Conservation (phyloP, 2,888 invertebrate species). For the Erebia aethiops region DNA sequence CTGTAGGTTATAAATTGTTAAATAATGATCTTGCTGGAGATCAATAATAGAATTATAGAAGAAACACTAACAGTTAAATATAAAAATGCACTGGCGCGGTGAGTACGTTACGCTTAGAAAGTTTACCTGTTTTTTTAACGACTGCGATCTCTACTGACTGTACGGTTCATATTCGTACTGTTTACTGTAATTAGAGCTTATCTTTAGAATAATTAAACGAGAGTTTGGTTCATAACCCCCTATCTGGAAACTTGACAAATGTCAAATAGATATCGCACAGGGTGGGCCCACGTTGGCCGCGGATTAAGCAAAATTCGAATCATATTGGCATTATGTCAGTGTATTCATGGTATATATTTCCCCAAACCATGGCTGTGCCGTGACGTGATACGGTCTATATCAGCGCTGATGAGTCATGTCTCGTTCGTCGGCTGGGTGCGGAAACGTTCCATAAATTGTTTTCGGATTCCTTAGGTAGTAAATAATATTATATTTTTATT, state of each 20-base stretch:
- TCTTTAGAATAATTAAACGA: constrained; percentile 13
- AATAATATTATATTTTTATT: constrained; percentile 57
- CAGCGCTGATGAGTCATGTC: constrained; percentile 73
- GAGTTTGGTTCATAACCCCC: constrained; percentile 61
- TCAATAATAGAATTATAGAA: constrained; percentile 99
- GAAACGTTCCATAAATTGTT: constrained; percentile 72
- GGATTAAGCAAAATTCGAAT: constrained; percentile 45
- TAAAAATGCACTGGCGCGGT: constrained; percentile 98
- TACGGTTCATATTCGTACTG: constrained; percentile 53
- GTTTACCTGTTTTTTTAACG: constrained; percentile 71
- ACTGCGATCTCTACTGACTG: constrained; percentile 33
- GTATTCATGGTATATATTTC: constrained; percentile 47
- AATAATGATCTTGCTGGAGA: constrained; percentile 98
- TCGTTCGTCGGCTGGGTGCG: constrained; percentile 70
- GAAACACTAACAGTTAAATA: constrained; percentile 98
- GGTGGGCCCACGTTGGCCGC: constrained; percentile 81
- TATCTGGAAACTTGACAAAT: constrained; percentile 70
- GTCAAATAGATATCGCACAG: constrained; percentile 66
- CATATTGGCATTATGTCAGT: constrained; percentile 39
- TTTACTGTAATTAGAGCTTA: constrained; percentile 29
- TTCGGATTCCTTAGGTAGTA: constrained; percentile 66
- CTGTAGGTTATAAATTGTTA: constrained; percentile 82
- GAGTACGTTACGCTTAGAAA: constrained; percentile 85
- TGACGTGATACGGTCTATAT: constrained; percentile 74
- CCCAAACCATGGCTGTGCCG: constrained; percentile 53